These are phyloP conservation scores for Sterrhoptilus dennistouni DNA, from an alignment of 2,113 vertebrate species.

Conservation along the genomic window DNA sequence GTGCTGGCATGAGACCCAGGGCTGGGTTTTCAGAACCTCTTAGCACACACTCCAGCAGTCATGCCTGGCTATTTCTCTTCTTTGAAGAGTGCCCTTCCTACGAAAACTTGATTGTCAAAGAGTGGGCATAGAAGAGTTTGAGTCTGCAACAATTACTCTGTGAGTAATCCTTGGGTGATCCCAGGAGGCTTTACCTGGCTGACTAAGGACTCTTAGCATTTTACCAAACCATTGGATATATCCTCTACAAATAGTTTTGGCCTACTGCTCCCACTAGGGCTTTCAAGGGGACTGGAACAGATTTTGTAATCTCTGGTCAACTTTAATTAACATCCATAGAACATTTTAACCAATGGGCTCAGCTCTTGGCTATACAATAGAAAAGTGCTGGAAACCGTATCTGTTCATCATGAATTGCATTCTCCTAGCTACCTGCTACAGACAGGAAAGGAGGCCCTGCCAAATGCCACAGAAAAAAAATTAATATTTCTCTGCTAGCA, in stretches of 20 bases:
- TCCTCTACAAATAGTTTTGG: not conserved
- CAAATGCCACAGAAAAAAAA: slow-evolving; percentile 77
- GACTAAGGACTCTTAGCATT: not conserved
- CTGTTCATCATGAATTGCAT: slow-evolving; percentile 39
- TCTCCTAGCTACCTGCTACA: slow-evolving; percentile 80
- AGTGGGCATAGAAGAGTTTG: not conserved
- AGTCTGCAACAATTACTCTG: not conserved
- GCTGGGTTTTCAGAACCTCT: not conserved
- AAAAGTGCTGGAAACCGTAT: slow-evolving; percentile 40
- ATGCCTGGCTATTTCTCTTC: not conserved
- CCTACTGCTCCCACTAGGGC: not conserved
- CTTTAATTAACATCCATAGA: slow-evolving; percentile 26
- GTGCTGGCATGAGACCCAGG: not conserved
- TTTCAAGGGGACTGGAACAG: not conserved
- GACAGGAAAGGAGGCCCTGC: slow-evolving; percentile 79
- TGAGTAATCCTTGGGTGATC: slow-evolving; percentile 41
- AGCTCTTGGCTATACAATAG: slow-evolving; percentile 38
- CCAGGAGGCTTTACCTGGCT: not conserved
- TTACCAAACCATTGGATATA: not conserved
- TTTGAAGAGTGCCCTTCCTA: slow-evolving; percentile 1
- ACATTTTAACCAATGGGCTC: slow-evolving; percentile 46
- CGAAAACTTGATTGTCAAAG: not conserved
- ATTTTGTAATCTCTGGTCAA: not conserved
- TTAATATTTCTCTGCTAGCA: slow-evolving; percentile 76
- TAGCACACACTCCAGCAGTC: not conserved